A percentile compares a stretch with the other conserved stretches of the same genome.
Evolutionary conservation across 1,140 invertebrate species (phyloP).

Genomic region (Camponotus floridanus): DNA sequence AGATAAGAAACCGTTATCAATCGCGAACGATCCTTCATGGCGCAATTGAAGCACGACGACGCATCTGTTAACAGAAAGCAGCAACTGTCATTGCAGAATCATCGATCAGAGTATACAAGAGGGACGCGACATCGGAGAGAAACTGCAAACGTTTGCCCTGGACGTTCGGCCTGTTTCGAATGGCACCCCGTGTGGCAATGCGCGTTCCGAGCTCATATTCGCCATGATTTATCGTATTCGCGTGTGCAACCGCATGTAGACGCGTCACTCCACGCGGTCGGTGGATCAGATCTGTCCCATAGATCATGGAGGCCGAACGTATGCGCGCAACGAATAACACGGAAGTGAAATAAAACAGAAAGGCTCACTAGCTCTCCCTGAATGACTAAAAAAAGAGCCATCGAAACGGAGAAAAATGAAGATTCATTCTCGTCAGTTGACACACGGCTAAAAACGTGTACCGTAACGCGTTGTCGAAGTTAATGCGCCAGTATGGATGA

Average conservation of each 20-base stretch:
- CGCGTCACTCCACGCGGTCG: constrained; percentile 57
- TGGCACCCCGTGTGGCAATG: constrained; percentile 46
- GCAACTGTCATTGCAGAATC: constrained; percentile 70
- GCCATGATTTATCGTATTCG: constrained; percentile 73
- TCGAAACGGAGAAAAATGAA: constrained; percentile 17
- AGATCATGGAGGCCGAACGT: constrained; percentile 66
- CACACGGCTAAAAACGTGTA: not conserved
- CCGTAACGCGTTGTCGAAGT: constrained; percentile 13
- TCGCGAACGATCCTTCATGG: constrained; percentile 64
- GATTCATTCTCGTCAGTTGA: constrained; percentile 46
- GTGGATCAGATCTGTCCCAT: constrained; percentile 65
- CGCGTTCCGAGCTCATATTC: constrained; percentile 73
- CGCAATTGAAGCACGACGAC: constrained; percentile 58
- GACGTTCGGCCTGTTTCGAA: constrained; percentile 77
- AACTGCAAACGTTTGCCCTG: constrained; percentile 72
- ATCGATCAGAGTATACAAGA: constrained; percentile 69
- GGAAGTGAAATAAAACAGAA: constrained; percentile 54
- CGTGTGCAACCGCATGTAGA: constrained; percentile 61
- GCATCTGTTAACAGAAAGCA: constrained; percentile 62
- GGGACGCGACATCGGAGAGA: constrained; percentile 61
- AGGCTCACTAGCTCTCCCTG: constrained; percentile 51
- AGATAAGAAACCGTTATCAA: constrained; percentile 5
- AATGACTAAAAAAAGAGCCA: constrained; percentile 50
- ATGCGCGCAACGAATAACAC: constrained; percentile 34
- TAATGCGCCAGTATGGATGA: not conserved